Conservation (phyloP, 2,888 invertebrate species). For the Microplitis manilae region DNA sequence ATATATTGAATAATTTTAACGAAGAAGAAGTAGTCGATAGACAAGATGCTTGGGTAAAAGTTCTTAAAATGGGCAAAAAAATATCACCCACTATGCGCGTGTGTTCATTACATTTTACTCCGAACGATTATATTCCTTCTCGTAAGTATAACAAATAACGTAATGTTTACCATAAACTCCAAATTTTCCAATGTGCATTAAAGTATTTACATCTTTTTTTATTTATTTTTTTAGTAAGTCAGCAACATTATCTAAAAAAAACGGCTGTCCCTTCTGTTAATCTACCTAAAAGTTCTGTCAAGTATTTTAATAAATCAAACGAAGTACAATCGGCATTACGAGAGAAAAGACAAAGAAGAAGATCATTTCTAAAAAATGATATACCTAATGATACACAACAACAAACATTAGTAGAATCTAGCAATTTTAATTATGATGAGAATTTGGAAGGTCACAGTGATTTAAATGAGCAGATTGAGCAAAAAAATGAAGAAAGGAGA, state of each 20-base stretch:
- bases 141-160: slow-evolving; percentile 20
- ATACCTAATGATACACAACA: neutral
- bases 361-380: slow-evolving; percentile 1
- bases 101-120: slow-evolving; percentile 39
- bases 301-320: neutral
- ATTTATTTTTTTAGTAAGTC: too few species aligned
- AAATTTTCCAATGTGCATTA: slow-evolving; percentile 24
- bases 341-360: slow-evolving; percentile 16
- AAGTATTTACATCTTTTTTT: slow-evolving; percentile 12
- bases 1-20: slow-evolving; percentile 30
- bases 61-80: slow-evolving; percentile 38
- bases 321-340: neutral
- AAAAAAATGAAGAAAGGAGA: neutral
- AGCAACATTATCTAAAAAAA: slow-evolving; percentile 22
- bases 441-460: neutral
- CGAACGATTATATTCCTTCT: slow-evolving; percentile 19
- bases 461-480: neutral
- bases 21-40: slow-evolving; percentile 27
- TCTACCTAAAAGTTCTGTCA: slow-evolving; percentile 19
- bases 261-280: slow-evolving; percentile 36
- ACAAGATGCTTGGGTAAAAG: slow-evolving; percentile 23
- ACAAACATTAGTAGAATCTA: neutral
- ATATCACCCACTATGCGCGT: slow-evolving; percentile 25
- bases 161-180: slow-evolving; percentile 24
- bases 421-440: neutral